Evolutionary conservation across 2,797 vertebrate species (phyloP), one percentile per base, ranked within the genome.

Genomic region (Danio jaintianensis): DNA sequence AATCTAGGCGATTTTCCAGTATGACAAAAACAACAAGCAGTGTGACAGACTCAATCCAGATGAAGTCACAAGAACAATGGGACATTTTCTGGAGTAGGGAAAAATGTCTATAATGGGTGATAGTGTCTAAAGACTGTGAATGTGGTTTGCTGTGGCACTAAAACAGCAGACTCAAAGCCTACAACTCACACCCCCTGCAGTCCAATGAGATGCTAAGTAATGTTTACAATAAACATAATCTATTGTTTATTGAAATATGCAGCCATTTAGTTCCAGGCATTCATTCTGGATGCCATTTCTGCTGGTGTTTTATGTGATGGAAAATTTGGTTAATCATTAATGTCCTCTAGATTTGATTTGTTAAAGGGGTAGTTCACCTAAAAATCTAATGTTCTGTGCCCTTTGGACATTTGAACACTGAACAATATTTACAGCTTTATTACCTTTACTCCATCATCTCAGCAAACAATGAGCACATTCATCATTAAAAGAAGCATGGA

Each of bases 11-110:
- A 56, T 58, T 77, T 67, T 67, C 63, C 52, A 67, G 40, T 11
- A 36, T 77, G 16, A 67, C 62, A 77, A 22, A 7, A 75, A 67
- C 62, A 77, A 58, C 16, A 56, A 67, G 62, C 40, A 55, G 50
- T 67, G 40, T 77, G 75, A 77, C 62, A 67, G 50, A 56, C 52
- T 56, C 20, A 56, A 45, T 77, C 42, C 63, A 67, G 59, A 64
- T 75, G 59, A 63, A 75, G 61, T 64, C 36, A 40, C 18, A 75
- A 58, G 63, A 77, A 77, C 75, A 77, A 58, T 64, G 4, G 63
- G 13, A 38, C 40, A 12, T 67, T 66, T 76, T 66, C 16, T 56
- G 16, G 16, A 18, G 40, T 76, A 45, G 40, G 15, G 10, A 56
- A 50, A 61, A 61, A 36, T 20, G 45, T 0, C 16, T 75, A 7